Evolutionary conservation across 2,888 invertebrate species (phyloP).

Genomic region (Octodonta nipae): DNA sequence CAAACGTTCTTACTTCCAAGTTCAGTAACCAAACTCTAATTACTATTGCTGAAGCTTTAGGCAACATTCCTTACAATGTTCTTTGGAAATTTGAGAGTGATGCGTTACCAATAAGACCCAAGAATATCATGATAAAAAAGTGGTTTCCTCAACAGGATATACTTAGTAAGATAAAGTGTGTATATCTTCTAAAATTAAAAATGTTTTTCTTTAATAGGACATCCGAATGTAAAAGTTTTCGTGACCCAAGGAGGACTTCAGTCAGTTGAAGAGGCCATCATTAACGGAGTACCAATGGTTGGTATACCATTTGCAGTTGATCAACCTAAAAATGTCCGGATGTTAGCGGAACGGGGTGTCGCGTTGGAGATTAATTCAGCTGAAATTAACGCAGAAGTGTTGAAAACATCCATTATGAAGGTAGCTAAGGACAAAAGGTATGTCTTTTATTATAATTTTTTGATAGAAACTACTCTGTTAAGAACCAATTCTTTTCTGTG

Average conservation of each 20-base stretch:
- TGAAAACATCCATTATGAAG: conserved; percentile 19
- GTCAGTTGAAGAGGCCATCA: conserved; percentile 25
- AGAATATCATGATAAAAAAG: conserved; percentile 31
- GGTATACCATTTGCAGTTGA: conserved; percentile 25
- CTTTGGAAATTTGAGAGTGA: conserved; percentile 37
- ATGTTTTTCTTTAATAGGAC: conserved; percentile 20
- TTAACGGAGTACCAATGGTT: conserved; percentile 21
- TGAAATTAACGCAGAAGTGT: conserved; percentile 17
- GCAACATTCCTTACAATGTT: conserved; percentile 31
- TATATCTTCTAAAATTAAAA: no score
- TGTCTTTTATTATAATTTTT: no score
- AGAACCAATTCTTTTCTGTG: no score
- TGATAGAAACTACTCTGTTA: no score
- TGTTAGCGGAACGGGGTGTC: conserved; percentile 17
- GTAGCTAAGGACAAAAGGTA: conserved; percentile 21
- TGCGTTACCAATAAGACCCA: conserved; percentile 22
- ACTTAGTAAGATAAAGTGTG: conserved; percentile 30
- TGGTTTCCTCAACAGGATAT: conserved; percentile 39
- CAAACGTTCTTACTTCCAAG: conserved; percentile 29
- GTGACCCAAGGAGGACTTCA: conserved; percentile 24
- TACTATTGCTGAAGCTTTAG: conserved; percentile 28
- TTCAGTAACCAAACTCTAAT: conserved; percentile 25
- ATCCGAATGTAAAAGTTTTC: conserved; percentile 24
- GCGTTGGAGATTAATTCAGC: conserved; percentile 17
- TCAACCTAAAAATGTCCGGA: conserved; percentile 21